Percentiles rank a stretch among this genome's conserved stretches.
Evolutionary conservation across 2,113 vertebrate genomes (phyloP).

Genomic region (Bucco capensis): DNA sequence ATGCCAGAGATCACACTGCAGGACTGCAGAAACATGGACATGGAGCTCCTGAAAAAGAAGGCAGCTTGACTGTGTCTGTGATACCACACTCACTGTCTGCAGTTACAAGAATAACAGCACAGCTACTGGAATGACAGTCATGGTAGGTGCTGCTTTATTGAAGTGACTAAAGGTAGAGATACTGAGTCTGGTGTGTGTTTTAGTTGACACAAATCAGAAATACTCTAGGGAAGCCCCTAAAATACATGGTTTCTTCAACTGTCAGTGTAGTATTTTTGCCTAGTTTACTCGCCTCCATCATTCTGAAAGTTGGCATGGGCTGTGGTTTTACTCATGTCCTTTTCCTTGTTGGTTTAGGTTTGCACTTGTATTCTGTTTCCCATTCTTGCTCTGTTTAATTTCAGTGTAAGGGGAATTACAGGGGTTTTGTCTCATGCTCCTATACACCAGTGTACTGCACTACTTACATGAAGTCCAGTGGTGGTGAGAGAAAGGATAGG

Average conservation of each 20-base stretch:
- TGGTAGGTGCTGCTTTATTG: background rate
- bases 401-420: background rate
- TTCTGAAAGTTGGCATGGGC: slow-evolving; percentile 10
- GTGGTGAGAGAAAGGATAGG: background rate
- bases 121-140: background rate
- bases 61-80: background rate
- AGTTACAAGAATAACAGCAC: background rate
- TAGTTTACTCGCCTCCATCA: background rate
- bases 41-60: background rate
- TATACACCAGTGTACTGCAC: background rate
- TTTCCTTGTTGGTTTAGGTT: background rate
- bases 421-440: background rate
- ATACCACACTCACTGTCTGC: background rate
- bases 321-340: background rate
- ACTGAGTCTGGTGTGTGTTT: background rate
- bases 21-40: background rate
- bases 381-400: background rate
- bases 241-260: slow-evolving; percentile 2
- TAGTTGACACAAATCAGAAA: slow-evolving; percentile 13
- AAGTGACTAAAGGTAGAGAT: background rate
- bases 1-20: background rate
- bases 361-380: background rate
- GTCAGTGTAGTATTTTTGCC: background rate
- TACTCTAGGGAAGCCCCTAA: slow-evolving; percentile 27
- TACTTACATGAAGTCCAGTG: background rate